phyloP scores from a whole-genome alignment of 2,888 invertebrate genomes.

The Erpobdella octoculata region DNA sequence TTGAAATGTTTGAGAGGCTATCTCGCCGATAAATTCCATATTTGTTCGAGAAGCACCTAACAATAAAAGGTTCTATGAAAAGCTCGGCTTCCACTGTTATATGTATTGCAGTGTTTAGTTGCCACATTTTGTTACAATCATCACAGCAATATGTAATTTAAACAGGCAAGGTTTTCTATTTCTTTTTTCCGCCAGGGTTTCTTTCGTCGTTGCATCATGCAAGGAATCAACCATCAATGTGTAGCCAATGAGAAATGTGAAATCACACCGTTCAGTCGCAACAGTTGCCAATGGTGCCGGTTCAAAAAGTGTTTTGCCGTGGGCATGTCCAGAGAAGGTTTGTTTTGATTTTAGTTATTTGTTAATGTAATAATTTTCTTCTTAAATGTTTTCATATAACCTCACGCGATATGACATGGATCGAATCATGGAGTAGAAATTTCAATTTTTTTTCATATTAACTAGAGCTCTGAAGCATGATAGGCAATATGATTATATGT shows the following conservation, averaged over 20 bases:
- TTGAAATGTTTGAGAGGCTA: no score
- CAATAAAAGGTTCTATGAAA: no score
- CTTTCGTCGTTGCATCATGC: slow-evolving; percentile 52
- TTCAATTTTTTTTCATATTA: background rate
- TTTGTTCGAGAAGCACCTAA: no score
- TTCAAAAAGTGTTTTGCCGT: slow-evolving; percentile 51
- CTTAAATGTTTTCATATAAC: background rate
- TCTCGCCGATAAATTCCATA: no score
- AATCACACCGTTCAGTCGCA: slow-evolving; percentile 51
- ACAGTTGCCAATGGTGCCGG: slow-evolving; percentile 52
- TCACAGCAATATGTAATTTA: no score
- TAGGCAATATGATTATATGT: no score
- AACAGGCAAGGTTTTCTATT: no score
- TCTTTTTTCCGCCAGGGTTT: slow-evolving; percentile 46
- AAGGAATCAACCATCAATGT: slow-evolving; percentile 52
- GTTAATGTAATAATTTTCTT: background rate
- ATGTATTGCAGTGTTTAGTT: no score
- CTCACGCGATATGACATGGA: background rate
- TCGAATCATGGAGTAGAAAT: background rate
- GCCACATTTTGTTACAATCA: no score
- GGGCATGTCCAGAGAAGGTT: slow-evolving; percentile 51
- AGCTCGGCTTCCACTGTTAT: no score
- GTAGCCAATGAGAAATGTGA: slow-evolving; percentile 52
- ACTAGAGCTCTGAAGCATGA: background rate
- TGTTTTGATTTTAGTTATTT: background rate